Evolutionary conservation across 2,797 vertebrate genomes (phyloP).

Genomic region (Pantherophis alleghaniensis): DNA sequence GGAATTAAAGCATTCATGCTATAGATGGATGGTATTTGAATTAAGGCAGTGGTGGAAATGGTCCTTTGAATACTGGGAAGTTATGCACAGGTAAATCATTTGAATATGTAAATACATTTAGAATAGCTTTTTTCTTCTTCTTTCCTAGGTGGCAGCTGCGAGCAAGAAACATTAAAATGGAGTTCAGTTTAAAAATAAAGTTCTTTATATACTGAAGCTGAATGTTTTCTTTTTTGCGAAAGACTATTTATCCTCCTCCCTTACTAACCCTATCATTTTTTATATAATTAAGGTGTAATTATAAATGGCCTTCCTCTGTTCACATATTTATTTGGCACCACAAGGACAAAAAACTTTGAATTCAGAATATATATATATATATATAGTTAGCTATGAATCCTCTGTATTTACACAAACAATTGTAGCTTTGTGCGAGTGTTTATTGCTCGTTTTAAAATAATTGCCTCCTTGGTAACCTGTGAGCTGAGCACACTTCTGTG

Average conservation of each 20-base stretch:
- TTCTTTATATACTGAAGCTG: constrained; percentile 1
- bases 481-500: not conserved
- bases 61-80: not conserved
- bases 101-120: not conserved
- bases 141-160: constrained; percentile 70
- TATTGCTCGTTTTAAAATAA: not conserved
- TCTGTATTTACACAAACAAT: not conserved
- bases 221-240: not conserved
- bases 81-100: not conserved
- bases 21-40: not conserved
- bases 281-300: not conserved
- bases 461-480: not conserved
- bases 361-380: too few relatives aligned
- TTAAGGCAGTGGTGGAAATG: not conserved
- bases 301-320: not conserved
- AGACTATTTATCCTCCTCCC: not conserved
- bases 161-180: constrained; percentile 71
- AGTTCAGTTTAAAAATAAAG: constrained; percentile 56
- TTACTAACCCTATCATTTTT: not conserved
- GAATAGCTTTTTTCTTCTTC: not conserved
- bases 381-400: not conserved
- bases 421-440: not conserved
- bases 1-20: not conserved
- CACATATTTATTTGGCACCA: not conserved
- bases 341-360: not conserved